Percentiles rank a stretch among this genome's conserved stretches.
Conservation (phyloP, 2,888 invertebrate genomes). For the Gymnocheta viridis region DNA sequence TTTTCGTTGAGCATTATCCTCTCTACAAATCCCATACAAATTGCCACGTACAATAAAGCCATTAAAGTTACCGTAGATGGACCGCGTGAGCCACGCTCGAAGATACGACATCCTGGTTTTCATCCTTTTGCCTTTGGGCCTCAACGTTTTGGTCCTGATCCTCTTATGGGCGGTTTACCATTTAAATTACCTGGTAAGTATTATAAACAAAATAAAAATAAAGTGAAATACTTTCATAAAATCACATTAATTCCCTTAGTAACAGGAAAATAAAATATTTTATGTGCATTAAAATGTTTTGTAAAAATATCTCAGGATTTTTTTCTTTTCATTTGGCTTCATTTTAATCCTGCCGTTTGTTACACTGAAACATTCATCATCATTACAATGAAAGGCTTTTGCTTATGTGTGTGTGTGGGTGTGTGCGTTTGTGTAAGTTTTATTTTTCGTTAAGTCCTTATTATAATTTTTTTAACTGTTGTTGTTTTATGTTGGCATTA, state of each 20-base stretch:
- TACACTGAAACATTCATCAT: constrained; percentile 54
- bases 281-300: neutral
- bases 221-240: constrained; percentile 19
- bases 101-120: constrained; percentile 93
- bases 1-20: constrained; percentile 98
- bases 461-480: constrained; percentile 27
- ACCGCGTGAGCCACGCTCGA: constrained; percentile 97
- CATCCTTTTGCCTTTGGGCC: constrained; percentile 95
- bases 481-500: constrained; percentile 38
- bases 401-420: neutral
- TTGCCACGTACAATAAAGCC: constrained; percentile 98
- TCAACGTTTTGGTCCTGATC: constrained; percentile 91
- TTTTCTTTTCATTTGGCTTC: constrained; percentile 18
- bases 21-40: constrained; percentile 95
- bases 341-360: constrained; percentile 55
- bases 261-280: constrained; percentile 38
- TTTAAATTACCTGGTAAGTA: constrained; percentile 92
- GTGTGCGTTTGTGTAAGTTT: neutral
- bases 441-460: constrained; percentile 34
- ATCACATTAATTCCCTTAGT: constrained; percentile 64
- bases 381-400: constrained; percentile 44
- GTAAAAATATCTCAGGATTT: constrained; percentile 4
- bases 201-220: constrained; percentile 5
- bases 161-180: constrained; percentile 88
- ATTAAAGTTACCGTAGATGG: constrained; percentile 99